A percentile compares a stretch with the other conserved stretches of the same genome.
phyloP scores from a whole-genome alignment of 1,140 invertebrate species.

The Apis cerana region DNA sequence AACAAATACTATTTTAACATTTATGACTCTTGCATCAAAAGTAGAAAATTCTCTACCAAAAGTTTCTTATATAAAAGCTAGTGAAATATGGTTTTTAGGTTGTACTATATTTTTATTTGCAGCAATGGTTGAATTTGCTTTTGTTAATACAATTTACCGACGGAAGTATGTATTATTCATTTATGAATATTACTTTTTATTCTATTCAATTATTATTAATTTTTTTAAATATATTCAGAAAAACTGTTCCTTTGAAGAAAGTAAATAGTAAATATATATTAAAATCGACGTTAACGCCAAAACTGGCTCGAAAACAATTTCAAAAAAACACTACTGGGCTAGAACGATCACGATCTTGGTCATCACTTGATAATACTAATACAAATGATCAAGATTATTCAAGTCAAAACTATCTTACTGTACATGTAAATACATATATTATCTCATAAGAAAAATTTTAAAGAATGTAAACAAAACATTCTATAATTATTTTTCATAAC shows the following conservation, averaged over 20 bases:
- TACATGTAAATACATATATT: slow-evolving; percentile 83
- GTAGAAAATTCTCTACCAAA: slow-evolving; percentile 92
- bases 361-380: slow-evolving; percentile 83
- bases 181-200: not conserved
- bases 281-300: slow-evolving; percentile 90
- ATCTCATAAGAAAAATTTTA: not conserved
- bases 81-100: slow-evolving; percentile 94
- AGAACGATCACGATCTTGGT: slow-evolving; percentile 87
- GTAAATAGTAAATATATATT: slow-evolving; percentile 91
- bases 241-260: slow-evolving; percentile 91
- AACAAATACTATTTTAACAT: slow-evolving; percentile 92
- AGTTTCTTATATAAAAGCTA: slow-evolving; percentile 95
- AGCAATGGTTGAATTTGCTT: slow-evolving; percentile 93
- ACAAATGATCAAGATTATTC: slow-evolving; percentile 78
- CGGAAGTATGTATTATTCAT: slow-evolving; percentile 84
- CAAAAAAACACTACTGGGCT: slow-evolving; percentile 84
- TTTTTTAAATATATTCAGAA: slow-evolving; percentile 79
- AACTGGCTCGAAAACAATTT: slow-evolving; percentile 86
- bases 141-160: slow-evolving; percentile 93
- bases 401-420: slow-evolving; percentile 86
- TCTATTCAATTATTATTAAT: not conserved
- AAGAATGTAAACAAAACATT: not conserved
- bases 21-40: slow-evolving; percentile 92
- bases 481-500: not conserved
- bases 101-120: slow-evolving; percentile 93